Base-by-base conservation (phyloP, 1,140 invertebrate species). In the Armadillidium nasatum region DNA sequence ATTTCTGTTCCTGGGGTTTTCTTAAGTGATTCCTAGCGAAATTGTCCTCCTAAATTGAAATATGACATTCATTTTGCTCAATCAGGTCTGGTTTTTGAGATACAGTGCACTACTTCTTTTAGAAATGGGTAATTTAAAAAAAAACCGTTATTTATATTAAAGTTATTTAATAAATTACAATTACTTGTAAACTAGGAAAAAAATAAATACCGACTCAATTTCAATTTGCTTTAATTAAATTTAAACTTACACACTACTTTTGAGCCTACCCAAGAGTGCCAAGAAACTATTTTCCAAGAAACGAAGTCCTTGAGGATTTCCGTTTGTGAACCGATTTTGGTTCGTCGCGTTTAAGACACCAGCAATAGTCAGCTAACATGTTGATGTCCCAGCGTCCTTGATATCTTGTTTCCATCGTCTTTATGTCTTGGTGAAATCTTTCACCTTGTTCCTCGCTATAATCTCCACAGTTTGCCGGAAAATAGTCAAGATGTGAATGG, bases 131-230 rank as follows among this genome's bases (percentile, higher is more conserved):
- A n/a, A n/a, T 66, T 66, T 66, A n/a, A 66, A 7, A 22, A 66
- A 66, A 66, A n/a, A 2, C 7, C 15, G 15, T 66, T n/a, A n/a
- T 66, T 66, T 66, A 22, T 66, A 66, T 66, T 7, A 66, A 66
- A 66, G 60, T 66, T 66, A 66, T n/a, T 66, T 66, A 66, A 66
- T 66, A 66, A 66, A 66, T 66, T 66, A 66, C 60, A 66, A 66
- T 66, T 66, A 66, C 60, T 66, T 66, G 21, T 66, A 66, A 66
- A n/a, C 21, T 22, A 22, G 15, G 21, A 7, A 22, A 66, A 66
- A 66, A 66, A n/a, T n/a, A 66, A 66, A n/a, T n/a, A n/a, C 1
- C 1, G 60, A 22, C 60, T 66, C 60, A 66, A 66, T 66, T 66
- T 4, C 1, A 66, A 1, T 66, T 66, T 66, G 1, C 60, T 66